phyloP scores from a whole-genome alignment of 2,888 invertebrate species.

The Athalia rosae region DNA sequence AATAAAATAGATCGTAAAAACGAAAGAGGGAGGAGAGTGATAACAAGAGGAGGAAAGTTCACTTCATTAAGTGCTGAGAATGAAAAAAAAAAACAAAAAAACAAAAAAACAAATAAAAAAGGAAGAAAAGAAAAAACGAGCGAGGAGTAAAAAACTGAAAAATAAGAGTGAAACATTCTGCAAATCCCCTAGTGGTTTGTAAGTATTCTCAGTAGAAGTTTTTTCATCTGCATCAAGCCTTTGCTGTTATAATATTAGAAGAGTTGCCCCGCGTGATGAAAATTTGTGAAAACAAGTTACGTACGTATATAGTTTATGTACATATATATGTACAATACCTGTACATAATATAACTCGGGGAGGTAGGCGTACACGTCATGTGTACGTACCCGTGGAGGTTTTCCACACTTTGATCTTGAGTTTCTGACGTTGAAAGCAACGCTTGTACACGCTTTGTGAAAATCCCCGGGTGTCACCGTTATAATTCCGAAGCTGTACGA shows the following conservation, averaged over 20 bases:
- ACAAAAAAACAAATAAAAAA: no score
- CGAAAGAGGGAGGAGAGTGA: no score
- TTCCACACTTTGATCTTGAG: slow-evolving; percentile 21
- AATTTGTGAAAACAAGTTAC: neutral
- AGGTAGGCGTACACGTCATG: neutral
- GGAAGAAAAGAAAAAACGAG: neutral
- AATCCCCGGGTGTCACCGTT: neutral
- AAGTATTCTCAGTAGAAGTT: neutral
- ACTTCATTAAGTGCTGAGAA: neutral
- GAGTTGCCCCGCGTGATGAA: neutral
- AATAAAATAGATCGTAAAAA: no score
- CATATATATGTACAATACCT: no score
- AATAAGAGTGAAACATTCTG: no score
- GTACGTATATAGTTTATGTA: no score
- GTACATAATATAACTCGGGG: no score
- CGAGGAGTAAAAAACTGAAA: no score
- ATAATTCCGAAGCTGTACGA: neutral
- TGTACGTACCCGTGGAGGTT: neutral
- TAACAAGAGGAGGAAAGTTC: neutral
- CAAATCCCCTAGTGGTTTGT: neutral
- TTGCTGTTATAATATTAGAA: slow-evolving; percentile 15
- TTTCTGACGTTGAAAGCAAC: neutral
- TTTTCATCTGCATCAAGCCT: slow-evolving; percentile 8
- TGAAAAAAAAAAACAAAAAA: neutral
- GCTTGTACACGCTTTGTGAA: neutral